Evolutionary conservation across 2,797 vertebrate species (phyloP), one percentile per base, ranked within the genome.

Genomic region (Prionace glauca): DNA sequence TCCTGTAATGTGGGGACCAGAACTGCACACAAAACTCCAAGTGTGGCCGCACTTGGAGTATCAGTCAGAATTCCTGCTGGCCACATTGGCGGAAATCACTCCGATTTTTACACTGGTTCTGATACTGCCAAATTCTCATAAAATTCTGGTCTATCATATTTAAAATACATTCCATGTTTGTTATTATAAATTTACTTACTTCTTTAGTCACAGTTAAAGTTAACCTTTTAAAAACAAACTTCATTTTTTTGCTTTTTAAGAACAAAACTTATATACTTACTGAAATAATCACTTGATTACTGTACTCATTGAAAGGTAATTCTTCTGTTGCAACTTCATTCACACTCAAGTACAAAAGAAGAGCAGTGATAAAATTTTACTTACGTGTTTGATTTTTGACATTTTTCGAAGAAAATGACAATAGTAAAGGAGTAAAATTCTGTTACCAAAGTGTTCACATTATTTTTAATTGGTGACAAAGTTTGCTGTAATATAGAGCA

Each of bases 391-490:
- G 26, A 60, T 60, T 45, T 60, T 67, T 60, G 16, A 36, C n/a
- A 8, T 92, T 92, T 20, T n/a, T 92, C 90, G 41, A n/a, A 69
- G 16, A 41, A 92, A 67, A 67, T 92, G 62, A 20, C 69, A 41
- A 67, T 36, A 69, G n/a, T 24, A 69, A 91, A 91, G 60, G 18
- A 69, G 1, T 24, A 92, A 67, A 92, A 41, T 92, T 69, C 36
- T 65, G 32, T 91, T 92, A 92, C 36, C n/a, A 56, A 8, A 20
- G 32, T 8, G 0, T 60, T 32, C 86, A 60, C 50, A 60, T 67
- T 67, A 67, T 92, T 69, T 92, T 92, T 91, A 56, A 41, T 67
- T 92, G 20, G n/a, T 92, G 62, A 92, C 18, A 69, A 79, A 67
- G 8, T 92, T 41, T 67, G 14, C 20, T 92, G 90, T 69, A 92